phyloP scores from a whole-genome alignment of 2,888 invertebrate genomes.

The Amphipoea lucens region DNA sequence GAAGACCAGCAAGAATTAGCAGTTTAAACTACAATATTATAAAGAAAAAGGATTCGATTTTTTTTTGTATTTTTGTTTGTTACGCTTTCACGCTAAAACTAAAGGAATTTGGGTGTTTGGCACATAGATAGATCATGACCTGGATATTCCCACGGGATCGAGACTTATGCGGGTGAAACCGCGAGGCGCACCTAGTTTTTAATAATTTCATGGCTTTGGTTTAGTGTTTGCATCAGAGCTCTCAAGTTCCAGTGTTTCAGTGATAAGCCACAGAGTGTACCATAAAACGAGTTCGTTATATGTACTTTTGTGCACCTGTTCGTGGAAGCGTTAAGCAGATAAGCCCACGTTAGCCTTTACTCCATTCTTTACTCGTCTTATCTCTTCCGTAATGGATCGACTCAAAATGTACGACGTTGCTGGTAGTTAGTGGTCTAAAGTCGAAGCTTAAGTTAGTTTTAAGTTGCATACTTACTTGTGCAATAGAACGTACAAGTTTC shows the following conservation, averaged over 20 bases:
- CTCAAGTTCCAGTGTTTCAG: slow-evolving; percentile 6
- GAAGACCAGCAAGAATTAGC: neutral
- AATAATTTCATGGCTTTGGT: neutral
- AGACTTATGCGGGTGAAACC: neutral
- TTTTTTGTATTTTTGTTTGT: neutral
- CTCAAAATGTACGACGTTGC: slow-evolving; percentile 36
- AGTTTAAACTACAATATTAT: neutral
- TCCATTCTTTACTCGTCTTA: slow-evolving; percentile 79
- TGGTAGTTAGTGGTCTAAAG: slow-evolving; percentile 42
- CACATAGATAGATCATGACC: neutral
- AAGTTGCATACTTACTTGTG: slow-evolving; percentile 9
- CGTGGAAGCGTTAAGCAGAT: slow-evolving; percentile 65
- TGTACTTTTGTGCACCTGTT: slow-evolving; percentile 63
- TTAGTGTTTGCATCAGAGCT: neutral
- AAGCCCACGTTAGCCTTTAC: slow-evolving; percentile 68
- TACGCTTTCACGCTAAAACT: neutral
- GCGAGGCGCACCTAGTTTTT: neutral
- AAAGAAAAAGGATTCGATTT: neutral
- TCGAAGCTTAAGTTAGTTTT: slow-evolving; percentile 22
- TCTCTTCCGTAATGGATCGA: slow-evolving; percentile 75
- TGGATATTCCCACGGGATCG: neutral
- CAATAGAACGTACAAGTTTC: slow-evolving; percentile 4
- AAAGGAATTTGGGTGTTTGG: neutral
- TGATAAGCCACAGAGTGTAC: slow-evolving; percentile 66
- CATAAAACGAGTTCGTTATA: slow-evolving; percentile 67